Percentiles rank a stretch among this genome's conserved stretches.
Evolutionary conservation across 2,113 vertebrate genomes (phyloP).

Genomic region (Petaurus breviceps): DNA sequence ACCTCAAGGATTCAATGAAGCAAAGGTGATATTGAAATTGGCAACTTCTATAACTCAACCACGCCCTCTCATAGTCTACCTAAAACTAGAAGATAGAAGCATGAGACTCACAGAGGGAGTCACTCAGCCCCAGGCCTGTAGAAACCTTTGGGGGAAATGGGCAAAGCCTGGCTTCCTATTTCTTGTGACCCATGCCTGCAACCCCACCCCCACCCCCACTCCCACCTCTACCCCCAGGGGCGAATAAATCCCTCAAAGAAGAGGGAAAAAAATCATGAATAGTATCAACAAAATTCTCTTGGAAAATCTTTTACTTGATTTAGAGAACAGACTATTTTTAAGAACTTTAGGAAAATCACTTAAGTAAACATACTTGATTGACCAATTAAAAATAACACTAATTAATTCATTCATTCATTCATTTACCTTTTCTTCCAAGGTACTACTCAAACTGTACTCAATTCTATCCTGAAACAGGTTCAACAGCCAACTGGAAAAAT

Average conservation of each 20-base stretch:
- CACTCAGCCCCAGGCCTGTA: background rate
- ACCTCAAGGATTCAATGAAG: conserved; percentile 28
- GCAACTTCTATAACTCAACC: background rate
- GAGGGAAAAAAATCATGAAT: background rate
- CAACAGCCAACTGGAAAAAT: conserved; percentile 75
- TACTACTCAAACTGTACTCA: conserved; percentile 33
- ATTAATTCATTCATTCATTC: background rate
- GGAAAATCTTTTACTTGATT: too few relatives aligned
- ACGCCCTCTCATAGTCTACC: background rate
- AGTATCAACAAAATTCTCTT: too few relatives aligned
- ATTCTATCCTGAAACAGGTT: conserved; percentile 58
- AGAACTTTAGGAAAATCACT: background rate
- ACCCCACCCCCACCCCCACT: background rate
- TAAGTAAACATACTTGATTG: background rate
- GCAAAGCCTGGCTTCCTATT: background rate
- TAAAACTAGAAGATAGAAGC: background rate
- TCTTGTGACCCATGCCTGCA: background rate
- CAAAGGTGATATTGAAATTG: background rate
- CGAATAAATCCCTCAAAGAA: conserved; percentile 57
- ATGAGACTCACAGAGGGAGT: background rate
- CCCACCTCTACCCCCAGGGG: too few relatives aligned
- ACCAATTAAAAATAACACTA: too few relatives aligned
- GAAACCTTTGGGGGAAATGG: conserved; percentile 19
- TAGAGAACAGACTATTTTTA: background rate
- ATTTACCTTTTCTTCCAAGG: background rate